Percentiles rank a stretch among this genome's conserved stretches.
Evolutionary conservation across 2,888 invertebrate genomes (phyloP).

Genomic region (Trichopria drosophilae): DNA sequence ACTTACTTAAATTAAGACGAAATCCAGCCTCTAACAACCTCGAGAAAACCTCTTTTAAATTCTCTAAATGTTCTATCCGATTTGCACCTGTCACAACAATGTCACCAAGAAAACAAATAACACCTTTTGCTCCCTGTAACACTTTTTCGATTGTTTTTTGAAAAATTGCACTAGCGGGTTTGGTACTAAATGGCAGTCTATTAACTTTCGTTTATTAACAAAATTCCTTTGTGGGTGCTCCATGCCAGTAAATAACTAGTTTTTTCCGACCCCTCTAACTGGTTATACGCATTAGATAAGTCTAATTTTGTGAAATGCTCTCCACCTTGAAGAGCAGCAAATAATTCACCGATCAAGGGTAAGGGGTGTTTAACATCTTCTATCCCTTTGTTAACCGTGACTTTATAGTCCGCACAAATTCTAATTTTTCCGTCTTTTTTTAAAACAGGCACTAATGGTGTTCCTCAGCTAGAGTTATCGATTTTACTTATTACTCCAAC

Average conservation of each 20-base stretch:
- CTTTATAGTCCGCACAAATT: constrained; percentile 26
- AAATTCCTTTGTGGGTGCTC: constrained; percentile 34
- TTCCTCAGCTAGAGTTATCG: constrained; percentile 25
- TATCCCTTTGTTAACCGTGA: background rate
- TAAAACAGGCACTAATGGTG: constrained; percentile 34
- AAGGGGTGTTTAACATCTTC: background rate
- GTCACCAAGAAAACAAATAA: background rate
- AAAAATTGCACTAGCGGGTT: background rate
- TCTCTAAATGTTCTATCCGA: constrained; percentile 38
- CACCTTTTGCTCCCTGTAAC: background rate
- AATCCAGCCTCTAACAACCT: constrained; percentile 38
- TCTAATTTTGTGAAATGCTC: background rate
- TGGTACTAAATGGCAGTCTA: background rate
- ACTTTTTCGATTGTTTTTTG: background rate
- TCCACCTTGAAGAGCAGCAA: background rate
- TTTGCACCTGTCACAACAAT: background rate
- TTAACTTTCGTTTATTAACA: background rate
- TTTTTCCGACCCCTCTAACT: background rate
- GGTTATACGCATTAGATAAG: background rate
- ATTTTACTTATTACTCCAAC: constrained; percentile 16
- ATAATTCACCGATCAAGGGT: background rate
- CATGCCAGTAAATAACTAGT: constrained; percentile 32
- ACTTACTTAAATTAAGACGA: constrained; percentile 42
- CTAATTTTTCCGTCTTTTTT: constrained; percentile 27
- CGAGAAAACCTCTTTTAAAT: constrained; percentile 38